Evolutionary conservation across 2,888 invertebrate genomes (phyloP), one percentile per base, ranked within the genome.

Genomic region (Thymelicus acteon): DNA sequence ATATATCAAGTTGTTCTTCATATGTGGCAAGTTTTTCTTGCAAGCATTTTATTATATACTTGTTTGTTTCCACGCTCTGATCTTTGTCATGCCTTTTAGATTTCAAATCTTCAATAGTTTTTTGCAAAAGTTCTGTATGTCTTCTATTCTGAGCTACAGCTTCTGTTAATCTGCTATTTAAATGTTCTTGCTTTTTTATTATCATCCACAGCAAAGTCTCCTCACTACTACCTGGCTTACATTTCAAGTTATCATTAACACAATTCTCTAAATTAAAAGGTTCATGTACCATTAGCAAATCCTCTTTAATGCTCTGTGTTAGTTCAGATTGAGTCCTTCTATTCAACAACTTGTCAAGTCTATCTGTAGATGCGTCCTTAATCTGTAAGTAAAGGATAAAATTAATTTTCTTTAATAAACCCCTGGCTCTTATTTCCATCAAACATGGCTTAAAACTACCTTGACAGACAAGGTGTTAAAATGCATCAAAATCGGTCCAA

Each of bases 1-100:
- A 77, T 71, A 93, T 92, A 80, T 93, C 92, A 75, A 93, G 88
- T 79, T 93, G 92, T 77, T 93, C 93, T 72, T 93, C 93, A 69
- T 91, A 82, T 40, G 92, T 90, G 7, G 91, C 87, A 75, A 91
- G 89, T 78, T 92, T 93, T 73, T 93, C 93, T 78, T 93, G 92
- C 47, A 93, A 82, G 75, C 90, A 89, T 78, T 92, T 93, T 0
- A 90, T 86, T 75, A 92, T 84, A 76, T 92, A 93, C 74, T 91
- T 93, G 52, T 89, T 80, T 13, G 86, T 86, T 58, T 93, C 90
- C 48, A 87, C 78, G 74, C 79, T 86, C 69, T 87, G 84, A 73
- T 92, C 89, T 72, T 86, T 81, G 44, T 88, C 88, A 72, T 80
- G 86, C 63, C 82, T 87, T 6, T 82, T 76, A n/a, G 73, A 72